A percentile compares a stretch with the other conserved stretches of the same genome.
phyloP scores from a whole-genome alignment of 1,140 invertebrate genomes.

The Battus philenor region DNA sequence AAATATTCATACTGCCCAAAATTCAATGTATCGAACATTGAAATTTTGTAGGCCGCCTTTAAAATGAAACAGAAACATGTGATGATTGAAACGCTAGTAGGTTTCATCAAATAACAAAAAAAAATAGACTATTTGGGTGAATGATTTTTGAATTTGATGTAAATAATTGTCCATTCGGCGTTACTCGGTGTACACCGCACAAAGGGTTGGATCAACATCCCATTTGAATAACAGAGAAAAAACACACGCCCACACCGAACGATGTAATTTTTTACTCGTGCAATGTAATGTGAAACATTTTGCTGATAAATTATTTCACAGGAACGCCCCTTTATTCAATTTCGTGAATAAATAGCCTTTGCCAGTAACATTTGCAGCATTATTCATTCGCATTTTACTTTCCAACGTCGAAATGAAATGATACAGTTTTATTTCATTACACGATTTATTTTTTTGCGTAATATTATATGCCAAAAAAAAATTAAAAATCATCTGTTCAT shows the following conservation, averaged over 20 bases:
- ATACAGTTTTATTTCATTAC: constrained; percentile 1
- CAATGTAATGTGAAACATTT: constrained; percentile 17
- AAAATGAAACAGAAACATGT: no score
- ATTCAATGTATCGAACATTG: no score
- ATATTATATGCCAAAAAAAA: no score
- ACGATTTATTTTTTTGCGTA: constrained; percentile 6
- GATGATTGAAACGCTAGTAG: no score
- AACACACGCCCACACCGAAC: constrained; percentile 11
- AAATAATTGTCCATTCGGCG: not conserved
- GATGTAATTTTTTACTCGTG: constrained; percentile 16
- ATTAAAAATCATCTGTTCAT: no score
- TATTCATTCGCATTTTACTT: constrained; percentile 13
- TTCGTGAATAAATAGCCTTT: constrained; percentile 17
- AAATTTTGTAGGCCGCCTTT: no score
- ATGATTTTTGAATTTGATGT: no score
- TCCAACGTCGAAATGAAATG: constrained; percentile 7
- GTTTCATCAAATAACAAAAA: no score
- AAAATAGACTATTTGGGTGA: no score
- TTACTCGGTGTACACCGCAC: not conserved
- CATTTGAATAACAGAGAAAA: constrained; percentile 15
- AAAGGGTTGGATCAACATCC: constrained; percentile 15
- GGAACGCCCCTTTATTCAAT: constrained; percentile 17
- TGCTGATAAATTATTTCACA: constrained; percentile 16
- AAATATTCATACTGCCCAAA: no score
- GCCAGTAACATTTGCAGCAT: constrained; percentile 14